Base-by-base conservation (phyloP, 2,797 vertebrate species). In the Synaphobranchus kaupii region DNA sequence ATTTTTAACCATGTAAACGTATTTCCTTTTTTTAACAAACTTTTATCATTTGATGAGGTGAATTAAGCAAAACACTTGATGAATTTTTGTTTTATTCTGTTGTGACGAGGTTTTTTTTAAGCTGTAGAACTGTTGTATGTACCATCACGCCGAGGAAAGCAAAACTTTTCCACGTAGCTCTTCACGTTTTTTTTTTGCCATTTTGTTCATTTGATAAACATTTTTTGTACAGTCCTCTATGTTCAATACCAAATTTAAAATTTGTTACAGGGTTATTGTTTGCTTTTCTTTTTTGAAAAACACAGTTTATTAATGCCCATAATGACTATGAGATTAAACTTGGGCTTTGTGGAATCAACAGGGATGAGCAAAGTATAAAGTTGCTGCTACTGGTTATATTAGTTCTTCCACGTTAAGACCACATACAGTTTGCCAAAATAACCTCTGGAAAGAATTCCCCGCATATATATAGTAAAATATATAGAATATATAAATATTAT, bases 1-100 rank as follows among this genome's bases (percentile, higher is more conserved):
- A 96, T 96, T 97, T 96, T 95, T 96, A 96, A 96, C 93, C 94
- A 94, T 96, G 95, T 95, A 95, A 94, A 96, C 94, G 94, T 96
- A 90, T 83, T 89, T 91, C 92, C 94, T 95, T 95, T 97, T 96
- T 96, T 96, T 93, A 88, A 97, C 94, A 94, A 94, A 94, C 92
- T 90, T 94, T 94, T 96, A 95, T 94, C 95, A 96, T 95, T 95
- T 94, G 88, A 95, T 95, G 91, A 96, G 95, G 94, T 95, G 92
- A 95, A 95, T 93, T 94, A 93, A 92, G 90, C 95, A 93, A 92
- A 95, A 95, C 90, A 87, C 95, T 92, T 97, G 95, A 95, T 94
- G 96, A 96, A 91, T 87, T 86, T 89, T 73, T 86, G 85, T 89
- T 83, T 87, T 84, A 85, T 82, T 88, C 93, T 94, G 93, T 96